Percentiles rank a stretch among this genome's conserved stretches.
Conservation (phyloP, 2,888 invertebrate genomes). For the Osmoderma eremita region DNA sequence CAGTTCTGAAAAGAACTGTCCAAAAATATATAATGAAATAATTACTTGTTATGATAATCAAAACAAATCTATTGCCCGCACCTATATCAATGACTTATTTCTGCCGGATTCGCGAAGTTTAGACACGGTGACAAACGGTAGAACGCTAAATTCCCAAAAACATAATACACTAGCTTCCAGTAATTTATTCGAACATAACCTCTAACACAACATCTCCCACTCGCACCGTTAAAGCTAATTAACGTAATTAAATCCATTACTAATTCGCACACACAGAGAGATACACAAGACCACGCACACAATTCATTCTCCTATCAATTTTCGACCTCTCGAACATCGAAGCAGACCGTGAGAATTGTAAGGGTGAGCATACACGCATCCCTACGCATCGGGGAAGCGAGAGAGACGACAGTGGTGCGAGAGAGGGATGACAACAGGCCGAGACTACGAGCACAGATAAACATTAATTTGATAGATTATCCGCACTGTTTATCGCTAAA, state of each 20-base stretch:
- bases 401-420: background rate
- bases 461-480: conserved; percentile 62
- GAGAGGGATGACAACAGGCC: conserved; percentile 1
- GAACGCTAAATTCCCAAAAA: too few relatives aligned
- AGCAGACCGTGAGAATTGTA: conserved; percentile 20
- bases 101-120: too few relatives aligned
- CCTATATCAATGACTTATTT: too few relatives aligned
- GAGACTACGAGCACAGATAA: conserved; percentile 41
- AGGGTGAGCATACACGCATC: background rate
- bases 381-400: background rate
- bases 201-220: too few relatives aligned
- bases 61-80: too few relatives aligned
- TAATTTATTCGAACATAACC: too few relatives aligned
- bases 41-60: too few relatives aligned
- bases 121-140: too few relatives aligned
- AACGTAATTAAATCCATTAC: conserved; percentile 18
- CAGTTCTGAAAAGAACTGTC: too few relatives aligned
- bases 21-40: too few relatives aligned
- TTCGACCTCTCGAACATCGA: conserved; percentile 22
- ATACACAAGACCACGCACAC: background rate
- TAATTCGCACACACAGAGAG: too few relatives aligned
- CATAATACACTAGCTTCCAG: too few relatives aligned
- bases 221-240: conserved; percentile 13
- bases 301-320: conserved; percentile 15
- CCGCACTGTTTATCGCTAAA: conserved; percentile 63